Evolutionary conservation across 2,113 vertebrate genomes (phyloP), one percentile per base, ranked within the genome.

Genomic region (Vulpes ferrilata): DNA sequence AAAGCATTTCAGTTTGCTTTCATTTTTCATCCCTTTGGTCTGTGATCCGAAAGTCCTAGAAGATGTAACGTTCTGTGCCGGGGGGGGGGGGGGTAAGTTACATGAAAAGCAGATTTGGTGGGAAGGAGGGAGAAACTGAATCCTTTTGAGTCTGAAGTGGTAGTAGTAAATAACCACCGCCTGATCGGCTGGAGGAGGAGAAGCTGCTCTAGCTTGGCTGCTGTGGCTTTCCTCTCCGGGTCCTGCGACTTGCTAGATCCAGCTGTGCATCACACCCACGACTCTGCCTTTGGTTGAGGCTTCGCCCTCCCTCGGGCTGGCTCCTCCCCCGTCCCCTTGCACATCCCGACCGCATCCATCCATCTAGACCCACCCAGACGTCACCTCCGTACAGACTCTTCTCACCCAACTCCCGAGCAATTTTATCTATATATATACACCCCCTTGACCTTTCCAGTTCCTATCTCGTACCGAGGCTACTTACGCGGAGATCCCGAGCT

Each of bases 401-500:
- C 53, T 88, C 59, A 57, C 30, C n/a, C 53, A 74, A 57, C 64
- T 96, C 84, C 30, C 25, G 60, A 94, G 60, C 95, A 55, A 81
- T 78, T 60, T 80, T 69, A 59, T 57, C 80, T 78, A 11, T 86
- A 83, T 43, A 43, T 43, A 43, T 43, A 43, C 43, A 43, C 43
- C 43, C 57, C n/a, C 88, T 5, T 32, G 78, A 81, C 92, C 48
- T 93, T 93, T 76, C 88, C 59, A 60, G 23, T 57, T n/a, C 27
- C 7, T 60, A 82, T 62, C 38, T 92, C 57, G 12, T 65, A 51
- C 48, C n/a, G 19, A 78, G 38, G 85, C 59, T 96, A 97, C 97
- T 98, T 96, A 97, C 97, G 59, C 60, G 92, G 65, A 96, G 59
- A 83, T 96, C 78, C 67, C 71, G 71, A 74, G 22, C 71, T 74